phyloP scores from a whole-genome alignment of 1,140 invertebrate genomes.

The Drosophila busckii region DNA sequence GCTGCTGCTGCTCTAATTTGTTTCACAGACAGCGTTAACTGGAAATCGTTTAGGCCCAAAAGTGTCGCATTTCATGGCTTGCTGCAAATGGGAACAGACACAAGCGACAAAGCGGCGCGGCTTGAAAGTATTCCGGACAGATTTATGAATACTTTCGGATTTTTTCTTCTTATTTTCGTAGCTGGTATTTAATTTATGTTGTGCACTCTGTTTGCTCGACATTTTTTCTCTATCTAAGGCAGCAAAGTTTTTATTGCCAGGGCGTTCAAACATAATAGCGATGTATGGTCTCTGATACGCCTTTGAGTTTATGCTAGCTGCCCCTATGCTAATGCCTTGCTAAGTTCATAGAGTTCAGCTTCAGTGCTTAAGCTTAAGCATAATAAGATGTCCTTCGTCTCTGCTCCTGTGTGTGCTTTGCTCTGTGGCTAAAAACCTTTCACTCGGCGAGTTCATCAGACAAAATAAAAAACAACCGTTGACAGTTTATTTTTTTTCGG shows the following conservation, averaged over 20 bases:
- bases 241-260: slow-evolving; percentile 32
- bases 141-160: slow-evolving; percentile 63
- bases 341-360: too few species aligned
- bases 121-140: slow-evolving; percentile 48
- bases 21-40: slow-evolving; percentile 32
- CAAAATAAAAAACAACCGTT: too few species aligned
- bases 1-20: slow-evolving; percentile 49
- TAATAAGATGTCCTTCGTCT: too few species aligned
- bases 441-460: too few species aligned
- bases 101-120: slow-evolving; percentile 15
- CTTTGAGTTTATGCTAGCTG: too few species aligned
- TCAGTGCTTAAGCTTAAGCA: too few species aligned
- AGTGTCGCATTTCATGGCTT: slow-evolving; percentile 54
- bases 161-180: too few species aligned
- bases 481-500: background rate
- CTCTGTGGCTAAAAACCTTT: too few species aligned
- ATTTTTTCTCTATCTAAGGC: slow-evolving; percentile 11
- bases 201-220: slow-evolving; percentile 30
- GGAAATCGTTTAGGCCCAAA: slow-evolving; percentile 52
- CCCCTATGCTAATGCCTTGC: too few species aligned
- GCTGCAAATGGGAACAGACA: slow-evolving; percentile 30
- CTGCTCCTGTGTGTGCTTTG: too few species aligned
- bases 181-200: slow-evolving; percentile 46
- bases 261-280: too few species aligned
- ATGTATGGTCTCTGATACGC: too few species aligned